phyloP scores from a whole-genome alignment of 2,888 invertebrate genomes.

The Aquatica leii region DNA sequence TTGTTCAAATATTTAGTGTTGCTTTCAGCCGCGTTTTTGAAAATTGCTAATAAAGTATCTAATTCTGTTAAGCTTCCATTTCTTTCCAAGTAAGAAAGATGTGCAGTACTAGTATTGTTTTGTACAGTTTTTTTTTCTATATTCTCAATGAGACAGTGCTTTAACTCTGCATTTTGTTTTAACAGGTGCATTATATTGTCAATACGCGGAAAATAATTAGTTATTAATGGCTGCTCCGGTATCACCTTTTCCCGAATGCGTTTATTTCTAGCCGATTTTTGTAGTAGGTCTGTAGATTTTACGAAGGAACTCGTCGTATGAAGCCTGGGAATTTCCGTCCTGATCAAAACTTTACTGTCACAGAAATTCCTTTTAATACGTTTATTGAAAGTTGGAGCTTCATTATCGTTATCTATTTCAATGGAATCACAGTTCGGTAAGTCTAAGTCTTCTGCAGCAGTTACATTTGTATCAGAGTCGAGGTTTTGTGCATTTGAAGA shows the following conservation, averaged over 20 bases:
- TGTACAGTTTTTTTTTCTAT: not conserved
- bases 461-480: constrained; percentile 5
- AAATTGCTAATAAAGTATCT: too few species aligned
- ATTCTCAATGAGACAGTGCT: constrained; percentile 3
- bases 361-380: not conserved
- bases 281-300: constrained; percentile 1
- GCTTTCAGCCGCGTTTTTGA: constrained; percentile 4
- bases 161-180: constrained; percentile 5
- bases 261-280: not conserved
- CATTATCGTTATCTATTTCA: constrained; percentile 5
- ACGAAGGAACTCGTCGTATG: constrained; percentile 1
- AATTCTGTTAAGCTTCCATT: too few species aligned
- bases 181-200: constrained; percentile 2
- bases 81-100: constrained; percentile 4
- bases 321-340: constrained; percentile 1
- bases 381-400: constrained; percentile 3
- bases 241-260: constrained; percentile 1
- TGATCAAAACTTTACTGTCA: constrained; percentile 2
- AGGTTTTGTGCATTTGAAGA: not conserved
- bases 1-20: constrained; percentile 3
- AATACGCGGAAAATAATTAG: constrained; percentile 2
- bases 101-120: not conserved
- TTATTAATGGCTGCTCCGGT: not conserved
- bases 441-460: constrained; percentile 4
- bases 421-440: constrained; percentile 1